These are phyloP conservation scores for Mastigias papua DNA, from an alignment of 30 jellyfish, hydroid and myxozoan species.

Conservation along the genomic window DNA sequence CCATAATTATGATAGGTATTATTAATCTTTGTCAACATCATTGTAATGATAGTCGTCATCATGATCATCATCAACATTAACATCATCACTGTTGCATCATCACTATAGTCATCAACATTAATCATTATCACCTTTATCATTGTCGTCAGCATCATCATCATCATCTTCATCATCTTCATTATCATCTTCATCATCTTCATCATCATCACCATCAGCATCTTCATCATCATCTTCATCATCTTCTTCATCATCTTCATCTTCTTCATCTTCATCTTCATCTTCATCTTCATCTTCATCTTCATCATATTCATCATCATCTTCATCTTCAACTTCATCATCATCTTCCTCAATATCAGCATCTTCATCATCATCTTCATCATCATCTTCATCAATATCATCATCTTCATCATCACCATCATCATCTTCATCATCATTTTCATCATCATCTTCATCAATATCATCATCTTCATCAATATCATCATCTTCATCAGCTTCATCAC, in stretches of 20 bases:
- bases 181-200: not conserved
- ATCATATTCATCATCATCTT: slow-evolving; percentile 5
- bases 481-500: too few species aligned
- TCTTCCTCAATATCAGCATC: slow-evolving; percentile 20
- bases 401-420: not conserved
- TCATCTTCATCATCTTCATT: not conserved
- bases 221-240: not conserved
- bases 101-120: too few species aligned
- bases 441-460: too few species aligned
- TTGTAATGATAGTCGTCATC: too few species aligned
- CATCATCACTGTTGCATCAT: too few species aligned
- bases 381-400: slow-evolving; percentile 11
- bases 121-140: not conserved
- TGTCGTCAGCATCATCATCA: not conserved
- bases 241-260: not conserved
- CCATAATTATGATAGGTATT: too few species aligned
- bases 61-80: too few species aligned
- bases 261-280: not conserved
- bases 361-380: slow-evolving; percentile 35
- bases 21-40: too few species aligned
- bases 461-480: too few species aligned
- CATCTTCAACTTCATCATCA: not conserved
- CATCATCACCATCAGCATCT: not conserved
- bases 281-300: slow-evolving; percentile 2
- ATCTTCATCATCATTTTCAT: slow-evolving; percentile 19